A percentile compares a stretch with the other conserved stretches of the same genome.
Conservation (phyloP, 1,140 invertebrate genomes). For the Brachionus koreanus region DNA sequence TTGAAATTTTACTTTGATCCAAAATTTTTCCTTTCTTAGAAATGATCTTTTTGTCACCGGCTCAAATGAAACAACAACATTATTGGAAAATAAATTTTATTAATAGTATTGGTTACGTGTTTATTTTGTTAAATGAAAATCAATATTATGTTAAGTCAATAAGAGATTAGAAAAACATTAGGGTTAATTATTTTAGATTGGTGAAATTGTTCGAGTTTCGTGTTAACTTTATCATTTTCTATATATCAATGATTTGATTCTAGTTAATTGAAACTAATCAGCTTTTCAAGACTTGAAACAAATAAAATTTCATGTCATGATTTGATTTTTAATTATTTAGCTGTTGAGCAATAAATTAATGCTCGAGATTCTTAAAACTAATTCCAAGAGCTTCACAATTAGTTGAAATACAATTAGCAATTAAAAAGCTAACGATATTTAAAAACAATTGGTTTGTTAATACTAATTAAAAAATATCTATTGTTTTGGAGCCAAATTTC, state of each 20-base stretch:
- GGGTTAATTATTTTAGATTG: not conserved
- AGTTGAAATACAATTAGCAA: not conserved
- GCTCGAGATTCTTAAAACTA: not conserved
- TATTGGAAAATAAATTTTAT: not conserved
- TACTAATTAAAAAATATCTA: not conserved
- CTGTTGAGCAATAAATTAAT: slow-evolving; percentile 26
- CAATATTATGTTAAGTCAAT: slow-evolving; percentile 26
- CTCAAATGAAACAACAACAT: not conserved
- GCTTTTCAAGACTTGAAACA: not conserved
- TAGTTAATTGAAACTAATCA: slow-evolving; percentile 12
- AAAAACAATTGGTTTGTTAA: not conserved
- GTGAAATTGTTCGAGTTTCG: not conserved
- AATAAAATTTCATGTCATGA: slow-evolving; percentile 7
- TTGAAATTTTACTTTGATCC: not conserved
- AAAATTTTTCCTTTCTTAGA: not conserved
- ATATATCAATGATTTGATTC: not conserved
- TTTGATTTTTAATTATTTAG: not conserved
- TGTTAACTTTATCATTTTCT: slow-evolving; percentile 12
- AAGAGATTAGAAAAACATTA: slow-evolving; percentile 7
- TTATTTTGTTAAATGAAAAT: slow-evolving; percentile 20
- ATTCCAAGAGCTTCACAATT: not conserved
- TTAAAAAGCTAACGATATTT: not conserved
- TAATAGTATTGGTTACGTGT: not conserved
- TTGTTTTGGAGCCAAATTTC: not conserved
- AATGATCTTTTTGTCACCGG: not conserved